Percentiles rank a stretch among this genome's conserved stretches.
phyloP scores from a whole-genome alignment of 2,797 vertebrate genomes.

The Lagorchestes hirsutus region DNA sequence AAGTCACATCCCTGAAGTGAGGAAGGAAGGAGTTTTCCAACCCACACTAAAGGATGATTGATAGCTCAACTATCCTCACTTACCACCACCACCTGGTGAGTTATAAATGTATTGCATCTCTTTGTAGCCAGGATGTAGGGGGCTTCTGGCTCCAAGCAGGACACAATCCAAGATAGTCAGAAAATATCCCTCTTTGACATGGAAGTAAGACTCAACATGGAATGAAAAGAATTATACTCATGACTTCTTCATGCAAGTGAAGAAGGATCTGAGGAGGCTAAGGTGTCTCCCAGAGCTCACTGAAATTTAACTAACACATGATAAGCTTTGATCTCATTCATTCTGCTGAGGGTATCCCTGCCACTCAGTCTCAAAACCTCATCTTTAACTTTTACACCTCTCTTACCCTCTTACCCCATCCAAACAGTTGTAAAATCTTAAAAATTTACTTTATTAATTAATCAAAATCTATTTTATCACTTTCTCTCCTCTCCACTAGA shows the following conservation, averaged over 20 bases:
- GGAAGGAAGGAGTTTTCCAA: neutral
- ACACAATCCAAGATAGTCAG: neutral
- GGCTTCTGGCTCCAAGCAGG: neutral
- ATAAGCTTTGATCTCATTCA: neutral
- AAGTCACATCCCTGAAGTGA: neutral
- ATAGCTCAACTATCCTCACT: neutral
- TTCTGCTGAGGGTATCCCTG: neutral
- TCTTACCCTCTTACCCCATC: neutral
- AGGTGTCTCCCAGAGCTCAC: neutral
- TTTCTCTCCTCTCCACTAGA: neutral
- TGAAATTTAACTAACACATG: neutral
- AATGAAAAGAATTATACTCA: neutral
- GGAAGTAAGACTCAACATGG: neutral
- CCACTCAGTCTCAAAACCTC: neutral
- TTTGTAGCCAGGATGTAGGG: neutral
- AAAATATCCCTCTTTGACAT: neutral
- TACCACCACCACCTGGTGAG: neutral
- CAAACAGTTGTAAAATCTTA: neutral
- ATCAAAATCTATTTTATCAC: neutral
- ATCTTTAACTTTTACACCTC: neutral
- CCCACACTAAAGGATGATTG: neutral
- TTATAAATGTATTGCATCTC: neutral
- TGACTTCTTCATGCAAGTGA: neutral
- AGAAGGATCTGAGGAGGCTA: neutral
- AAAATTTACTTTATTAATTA: neutral